Evolutionary conservation across 2,113 vertebrate genomes (phyloP).

Genomic region (Rhagologus leucostigma): DNA sequence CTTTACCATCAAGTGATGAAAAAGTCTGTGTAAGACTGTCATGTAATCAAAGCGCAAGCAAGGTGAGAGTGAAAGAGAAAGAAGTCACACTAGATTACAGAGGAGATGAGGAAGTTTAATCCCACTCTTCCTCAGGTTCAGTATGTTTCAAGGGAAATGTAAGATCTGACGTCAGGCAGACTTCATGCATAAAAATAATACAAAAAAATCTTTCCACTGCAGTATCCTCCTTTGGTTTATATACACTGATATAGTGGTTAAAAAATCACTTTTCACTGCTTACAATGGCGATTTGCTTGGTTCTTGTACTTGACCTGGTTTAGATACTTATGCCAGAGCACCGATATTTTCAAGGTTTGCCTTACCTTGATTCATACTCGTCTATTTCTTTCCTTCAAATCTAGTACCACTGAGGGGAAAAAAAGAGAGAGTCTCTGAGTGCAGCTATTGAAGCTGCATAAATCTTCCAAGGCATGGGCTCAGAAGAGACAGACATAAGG

Average conservation of each 20-base stretch:
- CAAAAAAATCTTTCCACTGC: not conserved
- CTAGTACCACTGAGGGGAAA: not conserved
- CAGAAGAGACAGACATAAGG: not conserved
- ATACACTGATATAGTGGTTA: not conserved
- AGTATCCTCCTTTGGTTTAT: not conserved
- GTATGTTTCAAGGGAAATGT: not conserved
- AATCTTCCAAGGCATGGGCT: not conserved
- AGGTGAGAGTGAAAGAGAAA: not conserved
- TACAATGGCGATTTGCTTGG: not conserved
- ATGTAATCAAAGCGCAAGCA: not conserved
- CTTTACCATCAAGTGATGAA: not conserved
- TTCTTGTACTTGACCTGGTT: not conserved
- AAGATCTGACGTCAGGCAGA: not conserved
- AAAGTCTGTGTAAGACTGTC: not conserved
- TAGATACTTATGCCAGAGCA: not conserved
- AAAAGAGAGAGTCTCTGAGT: not conserved
- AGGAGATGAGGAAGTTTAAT: not conserved
- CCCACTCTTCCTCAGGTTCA: not conserved
- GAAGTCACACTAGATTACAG: not conserved
- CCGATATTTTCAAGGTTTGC: not conserved
- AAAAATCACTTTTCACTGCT: not conserved
- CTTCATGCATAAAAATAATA: not conserved
- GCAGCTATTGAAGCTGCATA: not conserved
- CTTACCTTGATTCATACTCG: not conserved
- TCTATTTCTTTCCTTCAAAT: not conserved